Evolutionary conservation across 2,113 vertebrate genomes (phyloP).

Genomic region (Emydura subglobosa): DNA sequence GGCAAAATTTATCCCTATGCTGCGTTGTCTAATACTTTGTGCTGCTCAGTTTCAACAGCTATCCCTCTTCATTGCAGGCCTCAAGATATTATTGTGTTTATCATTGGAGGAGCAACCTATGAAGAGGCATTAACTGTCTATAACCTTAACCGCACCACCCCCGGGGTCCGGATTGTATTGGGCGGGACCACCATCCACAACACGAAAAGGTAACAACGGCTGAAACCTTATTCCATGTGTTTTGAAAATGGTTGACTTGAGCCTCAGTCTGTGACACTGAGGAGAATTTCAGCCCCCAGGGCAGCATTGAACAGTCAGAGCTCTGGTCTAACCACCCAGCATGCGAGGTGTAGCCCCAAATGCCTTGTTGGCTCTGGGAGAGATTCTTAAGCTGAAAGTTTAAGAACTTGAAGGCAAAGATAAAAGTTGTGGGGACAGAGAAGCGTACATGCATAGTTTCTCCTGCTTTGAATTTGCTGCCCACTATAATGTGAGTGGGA

Average conservation of each 20-base stretch:
- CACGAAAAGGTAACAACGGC: slow-evolving; percentile 86
- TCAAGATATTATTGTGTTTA: slow-evolving; percentile 93
- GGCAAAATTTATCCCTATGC: not conserved
- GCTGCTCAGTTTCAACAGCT: not conserved
- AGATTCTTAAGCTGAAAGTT: not conserved
- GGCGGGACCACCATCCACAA: slow-evolving; percentile 94
- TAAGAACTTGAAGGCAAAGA: not conserved
- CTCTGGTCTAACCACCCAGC: rapidly evolving
- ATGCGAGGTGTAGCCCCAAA: not conserved
- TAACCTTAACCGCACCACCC: slow-evolving; percentile 91
- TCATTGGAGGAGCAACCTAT: slow-evolving; percentile 94
- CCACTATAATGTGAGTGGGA: rapidly evolving
- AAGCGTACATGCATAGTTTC: rapidly evolving
- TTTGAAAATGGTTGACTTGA: rapidly evolving
- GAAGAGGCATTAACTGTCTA: slow-evolving; percentile 93
- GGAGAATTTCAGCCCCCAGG: rapidly evolving
- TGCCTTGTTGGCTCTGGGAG: not conserved
- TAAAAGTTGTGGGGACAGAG: not conserved
- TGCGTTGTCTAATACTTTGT: not conserved
- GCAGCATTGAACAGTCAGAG: not conserved
- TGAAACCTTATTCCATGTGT: rapidly evolving
- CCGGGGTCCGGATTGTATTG: slow-evolving; percentile 91
- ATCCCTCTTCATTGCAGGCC: slow-evolving; percentile 78
- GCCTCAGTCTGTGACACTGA: rapidly evolving
- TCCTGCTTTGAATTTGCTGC: not conserved